Evolutionary conservation across 1,140 invertebrate genomes (phyloP).

Genomic region (Lithobius niger): DNA sequence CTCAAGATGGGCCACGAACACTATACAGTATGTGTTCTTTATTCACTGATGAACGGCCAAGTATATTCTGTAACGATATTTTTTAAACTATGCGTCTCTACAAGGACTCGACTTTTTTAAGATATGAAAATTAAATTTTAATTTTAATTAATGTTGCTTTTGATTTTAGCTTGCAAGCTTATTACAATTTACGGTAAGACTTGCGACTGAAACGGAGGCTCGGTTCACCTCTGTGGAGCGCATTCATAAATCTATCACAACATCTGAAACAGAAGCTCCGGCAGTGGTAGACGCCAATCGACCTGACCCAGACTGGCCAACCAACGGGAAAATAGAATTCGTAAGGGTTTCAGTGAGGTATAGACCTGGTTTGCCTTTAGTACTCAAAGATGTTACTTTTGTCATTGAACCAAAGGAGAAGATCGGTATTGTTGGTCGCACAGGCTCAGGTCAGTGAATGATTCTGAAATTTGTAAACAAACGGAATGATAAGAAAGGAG

Average conservation of each 20-base stretch:
- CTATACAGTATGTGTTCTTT: no score
- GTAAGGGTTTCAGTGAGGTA: slow-evolving; percentile 39
- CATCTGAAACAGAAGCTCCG: slow-evolving; percentile 21
- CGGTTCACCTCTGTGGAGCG: slow-evolving; percentile 50
- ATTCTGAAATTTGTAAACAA: no score
- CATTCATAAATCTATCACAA: slow-evolving; percentile 36
- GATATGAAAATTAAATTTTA: no score
- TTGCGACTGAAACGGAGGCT: slow-evolving; percentile 48
- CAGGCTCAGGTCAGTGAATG: slow-evolving; percentile 43
- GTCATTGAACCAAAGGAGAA: slow-evolving; percentile 43
- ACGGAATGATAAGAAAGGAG: no score
- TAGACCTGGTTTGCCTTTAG: slow-evolving; percentile 33
- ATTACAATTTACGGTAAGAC: slow-evolving; percentile 49
- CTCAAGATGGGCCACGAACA: no score
- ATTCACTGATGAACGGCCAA: no score
- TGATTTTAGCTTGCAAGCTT: slow-evolving; percentile 51
- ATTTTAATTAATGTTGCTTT: no score
- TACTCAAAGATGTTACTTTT: slow-evolving; percentile 41
- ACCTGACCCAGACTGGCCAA: slow-evolving; percentile 40
- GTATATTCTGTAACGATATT: no score
- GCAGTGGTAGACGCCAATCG: slow-evolving; percentile 19
- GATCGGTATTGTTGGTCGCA: slow-evolving; percentile 47
- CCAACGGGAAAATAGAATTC: slow-evolving; percentile 39
- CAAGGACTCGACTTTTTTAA: no score
- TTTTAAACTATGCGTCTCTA: no score